Percentiles rank a stretch among this genome's conserved stretches.
Conservation (phyloP, 2,797 vertebrate genomes). For the Diplodus puntazzo region DNA sequence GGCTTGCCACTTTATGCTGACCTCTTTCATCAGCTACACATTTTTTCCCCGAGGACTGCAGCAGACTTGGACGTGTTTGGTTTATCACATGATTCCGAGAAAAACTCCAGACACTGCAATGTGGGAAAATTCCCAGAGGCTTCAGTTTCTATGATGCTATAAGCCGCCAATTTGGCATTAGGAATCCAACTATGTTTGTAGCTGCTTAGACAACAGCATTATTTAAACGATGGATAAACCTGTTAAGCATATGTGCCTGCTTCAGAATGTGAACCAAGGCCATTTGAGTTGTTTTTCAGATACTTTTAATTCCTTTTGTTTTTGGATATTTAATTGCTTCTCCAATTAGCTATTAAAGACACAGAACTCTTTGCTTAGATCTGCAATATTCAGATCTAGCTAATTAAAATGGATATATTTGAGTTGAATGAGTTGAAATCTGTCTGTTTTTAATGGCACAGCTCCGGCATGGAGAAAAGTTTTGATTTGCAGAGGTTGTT, state of each 20-base stretch:
- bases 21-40: constrained; percentile 37
- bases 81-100: constrained; percentile 24
- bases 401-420: constrained; percentile 13
- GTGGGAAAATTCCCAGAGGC: constrained; percentile 35
- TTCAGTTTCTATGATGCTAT: constrained; percentile 14
- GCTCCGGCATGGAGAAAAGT: constrained; percentile 6
- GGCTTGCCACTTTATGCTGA: constrained; percentile 38
- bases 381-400: background rate
- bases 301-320: background rate
- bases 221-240: constrained; percentile 2
- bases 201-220: constrained; percentile 13
- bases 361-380: background rate
- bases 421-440: background rate
- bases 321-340: background rate
- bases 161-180: constrained; percentile 34
- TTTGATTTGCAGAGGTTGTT: constrained; percentile 6
- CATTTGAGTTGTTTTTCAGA: background rate
- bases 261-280: background rate
- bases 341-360: constrained; percentile 7
- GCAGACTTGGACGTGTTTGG: constrained; percentile 27
- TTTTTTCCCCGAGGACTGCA: constrained; percentile 17
- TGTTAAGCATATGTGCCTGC: constrained; percentile 4
- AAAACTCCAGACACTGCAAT: constrained; percentile 34
- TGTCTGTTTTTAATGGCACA: constrained; percentile 7
- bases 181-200: constrained; percentile 12